Percentiles rank a stretch among this genome's conserved stretches.
These are phyloP conservation scores for Nomada goodeniana DNA, from an alignment of 2,888 invertebrate genomes.

Conservation along the genomic window DNA sequence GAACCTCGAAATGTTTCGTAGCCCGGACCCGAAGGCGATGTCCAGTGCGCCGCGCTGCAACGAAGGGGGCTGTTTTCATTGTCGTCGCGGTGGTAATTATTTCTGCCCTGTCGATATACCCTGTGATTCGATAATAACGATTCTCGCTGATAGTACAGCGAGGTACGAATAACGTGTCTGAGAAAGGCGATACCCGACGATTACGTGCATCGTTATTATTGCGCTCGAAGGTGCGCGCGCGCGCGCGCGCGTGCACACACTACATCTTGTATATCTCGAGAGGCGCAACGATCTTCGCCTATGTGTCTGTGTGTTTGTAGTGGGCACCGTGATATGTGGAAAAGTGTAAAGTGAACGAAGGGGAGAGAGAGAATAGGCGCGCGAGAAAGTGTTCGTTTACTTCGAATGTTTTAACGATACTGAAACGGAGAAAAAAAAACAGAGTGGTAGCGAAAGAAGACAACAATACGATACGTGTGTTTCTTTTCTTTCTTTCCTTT, in stretches of 20 bases:
- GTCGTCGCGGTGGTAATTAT: conserved; percentile 63
- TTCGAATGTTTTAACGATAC: conserved; percentile 26
- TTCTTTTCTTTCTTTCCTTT: conserved; percentile 19
- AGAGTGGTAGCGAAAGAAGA: conserved; percentile 11
- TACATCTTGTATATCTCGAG: conserved; percentile 43
- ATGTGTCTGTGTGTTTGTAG: conserved; percentile 39
- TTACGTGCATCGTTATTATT: conserved; percentile 67
- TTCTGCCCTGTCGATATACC: conserved; percentile 58
- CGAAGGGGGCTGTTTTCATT: conserved; percentile 70
- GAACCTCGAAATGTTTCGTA: conserved; percentile 73
- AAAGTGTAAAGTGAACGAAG: conserved; percentile 56
- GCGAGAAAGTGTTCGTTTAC: conserved; percentile 35
- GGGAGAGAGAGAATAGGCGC: conserved; percentile 30
- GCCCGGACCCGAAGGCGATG: conserved; percentile 74
- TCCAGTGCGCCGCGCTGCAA: conserved; percentile 72
- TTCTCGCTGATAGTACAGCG: conserved; percentile 41
- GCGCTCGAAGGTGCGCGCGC: conserved; percentile 61
- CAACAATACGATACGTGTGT: conserved; percentile 21
- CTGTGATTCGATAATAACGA: conserved; percentile 51
- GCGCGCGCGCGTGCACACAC: conserved; percentile 61
- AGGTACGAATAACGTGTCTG: conserved; percentile 47
- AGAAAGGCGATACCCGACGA: conserved; percentile 53
- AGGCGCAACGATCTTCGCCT: conserved; percentile 64
- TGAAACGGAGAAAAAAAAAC: conserved; percentile 3
- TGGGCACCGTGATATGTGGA: conserved; percentile 59